Base-by-base conservation (phyloP, 1,140 invertebrate genomes). In the Dreissena rostriformis region DNA sequence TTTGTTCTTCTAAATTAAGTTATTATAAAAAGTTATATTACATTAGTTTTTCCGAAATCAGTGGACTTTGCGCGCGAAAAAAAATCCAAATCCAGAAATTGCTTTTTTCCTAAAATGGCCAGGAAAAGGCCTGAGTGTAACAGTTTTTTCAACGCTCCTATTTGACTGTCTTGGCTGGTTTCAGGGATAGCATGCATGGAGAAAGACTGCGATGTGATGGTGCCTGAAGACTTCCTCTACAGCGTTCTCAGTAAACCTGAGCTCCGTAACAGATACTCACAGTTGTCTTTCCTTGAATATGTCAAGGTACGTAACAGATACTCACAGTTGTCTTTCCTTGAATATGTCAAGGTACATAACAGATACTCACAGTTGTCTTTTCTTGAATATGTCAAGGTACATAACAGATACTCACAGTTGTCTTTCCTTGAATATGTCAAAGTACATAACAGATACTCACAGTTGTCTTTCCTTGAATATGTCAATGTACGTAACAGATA, bases 311-410 rank as follows among this genome's bases (percentile, higher is more conserved):
- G 82, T 76, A 57, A 51, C 91, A 97, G 97, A 90, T 99, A 99
- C 94, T 97, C 99, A 91, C 96, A 98, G 87, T 98, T 98, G 93
- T 96, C 97, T 85, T 99, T 99, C 93, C 96, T 97, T 90, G 98
- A 99, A 94, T 98, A 99, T 94, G 97, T 99, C 0, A 97, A 93
- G 87, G 93, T 93, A 74, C 94, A 97, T 80, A 97, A 98, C 91
- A 97, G 97, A 90, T 99, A 99, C 94, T 97, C 99, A 91, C 96
- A 98, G 87, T 98, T 98, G 93, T 96, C 97, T 85, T 99, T 99
- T 92, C 96, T 97, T 90, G 98, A 99, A 94, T 98, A 99, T 94
- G 97, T 99, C 0, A 97, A 93, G 87, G 93, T 93, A 74, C 71
- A 78, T 76, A 55, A 49, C n/a, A n/a, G n/a, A n/a, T n/a, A n/a